Evolutionary conservation across 2,888 invertebrate species (phyloP).

Genomic region (Xestia sexstrigata): DNA sequence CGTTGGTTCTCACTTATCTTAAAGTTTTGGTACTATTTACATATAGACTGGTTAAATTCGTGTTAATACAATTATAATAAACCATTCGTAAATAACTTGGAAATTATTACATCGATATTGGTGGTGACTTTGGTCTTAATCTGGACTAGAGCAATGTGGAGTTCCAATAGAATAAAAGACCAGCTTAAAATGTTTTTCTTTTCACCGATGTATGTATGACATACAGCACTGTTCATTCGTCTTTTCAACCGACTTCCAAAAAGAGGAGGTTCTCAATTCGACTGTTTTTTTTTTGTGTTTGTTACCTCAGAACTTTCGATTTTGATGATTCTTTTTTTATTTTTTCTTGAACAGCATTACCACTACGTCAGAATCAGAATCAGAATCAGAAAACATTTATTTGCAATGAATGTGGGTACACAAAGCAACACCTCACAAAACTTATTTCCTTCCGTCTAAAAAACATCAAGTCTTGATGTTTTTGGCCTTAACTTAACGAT

Average conservation of each 20-base stretch:
- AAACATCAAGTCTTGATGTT: background rate
- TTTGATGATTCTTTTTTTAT: too few species aligned
- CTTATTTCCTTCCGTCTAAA: too few species aligned
- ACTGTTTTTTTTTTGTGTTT: too few species aligned
- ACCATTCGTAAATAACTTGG: background rate
- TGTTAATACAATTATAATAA: background rate
- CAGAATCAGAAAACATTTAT: too few species aligned
- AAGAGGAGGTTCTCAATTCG: too few species aligned
- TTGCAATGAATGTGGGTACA: too few species aligned
- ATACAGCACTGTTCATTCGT: background rate
- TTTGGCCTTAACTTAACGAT: background rate
- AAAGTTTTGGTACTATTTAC: slow-evolving; percentile 26
- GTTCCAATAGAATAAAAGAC: background rate
- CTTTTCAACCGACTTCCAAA: too few species aligned
- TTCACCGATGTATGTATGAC: too few species aligned
- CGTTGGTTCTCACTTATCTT: slow-evolving; percentile 23
- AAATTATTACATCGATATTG: background rate
- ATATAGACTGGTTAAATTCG: background rate
- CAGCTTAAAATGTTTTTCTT: background rate
- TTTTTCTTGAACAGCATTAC: too few species aligned
- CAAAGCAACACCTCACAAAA: too few species aligned
- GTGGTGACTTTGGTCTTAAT: background rate
- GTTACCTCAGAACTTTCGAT: too few species aligned
- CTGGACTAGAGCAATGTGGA: background rate
- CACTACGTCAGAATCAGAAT: too few species aligned